Conservation (phyloP, 2,797 vertebrate genomes). For the Poeciliopsis turneri region DNA sequence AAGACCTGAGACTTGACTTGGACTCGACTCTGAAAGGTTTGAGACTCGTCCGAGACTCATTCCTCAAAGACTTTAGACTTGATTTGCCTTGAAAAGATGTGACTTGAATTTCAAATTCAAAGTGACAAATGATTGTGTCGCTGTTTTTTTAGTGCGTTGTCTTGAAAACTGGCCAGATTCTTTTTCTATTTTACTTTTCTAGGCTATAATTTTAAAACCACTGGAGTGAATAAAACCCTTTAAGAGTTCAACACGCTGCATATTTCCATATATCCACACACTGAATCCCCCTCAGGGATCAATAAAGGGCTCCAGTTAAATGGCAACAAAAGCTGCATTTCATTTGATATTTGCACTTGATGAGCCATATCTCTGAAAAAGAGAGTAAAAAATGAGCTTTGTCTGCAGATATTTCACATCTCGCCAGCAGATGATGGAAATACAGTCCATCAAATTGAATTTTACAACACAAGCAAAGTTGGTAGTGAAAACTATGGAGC, state of each 20-base stretch:
- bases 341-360: constrained; percentile 56
- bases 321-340: constrained; percentile 46
- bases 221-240: constrained; percentile 33
- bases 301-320: constrained; percentile 54
- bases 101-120: neutral
- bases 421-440: constrained; percentile 18
- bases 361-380: constrained; percentile 37
- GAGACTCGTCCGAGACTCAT: neutral
- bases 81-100: too few species aligned
- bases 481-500: neutral
- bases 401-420: constrained; percentile 35
- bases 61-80: neutral
- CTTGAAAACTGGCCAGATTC: neutral
- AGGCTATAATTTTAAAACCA: constrained; percentile 29
- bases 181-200: constrained; percentile 4
- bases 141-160: neutral
- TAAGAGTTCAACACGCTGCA: constrained; percentile 14
- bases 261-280: constrained; percentile 35
- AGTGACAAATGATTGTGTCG: neutral
- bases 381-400: constrained; percentile 1
- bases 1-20: too few species aligned
- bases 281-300: constrained; percentile 61
- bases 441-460: neutral
- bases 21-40: too few species aligned
- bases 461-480: constrained; percentile 7